A percentile compares a stretch with the other conserved stretches of the same genome.
These are phyloP conservation scores for Bombus turneri DNA, from an alignment of 1,140 invertebrate species.

Conservation along the genomic window DNA sequence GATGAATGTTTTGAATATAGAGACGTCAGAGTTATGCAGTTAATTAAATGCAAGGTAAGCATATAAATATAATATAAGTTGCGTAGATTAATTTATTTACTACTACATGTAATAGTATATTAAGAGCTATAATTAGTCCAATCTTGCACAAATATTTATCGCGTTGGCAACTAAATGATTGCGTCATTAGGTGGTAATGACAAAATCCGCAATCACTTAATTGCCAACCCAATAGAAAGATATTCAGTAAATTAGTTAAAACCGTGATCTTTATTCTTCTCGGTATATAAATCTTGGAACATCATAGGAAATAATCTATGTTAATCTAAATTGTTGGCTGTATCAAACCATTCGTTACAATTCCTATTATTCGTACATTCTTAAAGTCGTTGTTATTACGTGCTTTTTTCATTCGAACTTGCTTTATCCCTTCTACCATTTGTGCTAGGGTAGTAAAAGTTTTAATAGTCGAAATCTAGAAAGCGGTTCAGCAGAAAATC, in stretches of 20 bases:
- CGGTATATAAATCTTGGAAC: too few relatives aligned
- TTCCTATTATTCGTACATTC: not conserved
- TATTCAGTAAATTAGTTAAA: too few relatives aligned
- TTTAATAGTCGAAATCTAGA: not conserved
- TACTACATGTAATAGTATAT: not conserved
- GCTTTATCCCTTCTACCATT: not conserved
- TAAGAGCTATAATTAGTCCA: not conserved
- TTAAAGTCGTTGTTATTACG: not conserved
- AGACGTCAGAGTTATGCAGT: not conserved
- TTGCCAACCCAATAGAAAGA: not conserved
- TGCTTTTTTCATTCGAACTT: not conserved
- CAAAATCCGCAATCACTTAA: too few relatives aligned
- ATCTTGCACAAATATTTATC: not conserved
- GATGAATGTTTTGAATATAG: not conserved
- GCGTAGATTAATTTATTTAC: not conserved
- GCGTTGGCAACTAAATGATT: too few relatives aligned
- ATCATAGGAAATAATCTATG: too few relatives aligned
- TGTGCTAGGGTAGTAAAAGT: not conserved
- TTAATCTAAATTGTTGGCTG: not conserved
- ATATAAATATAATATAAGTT: not conserved
- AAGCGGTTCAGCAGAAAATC: conserved; percentile 11
- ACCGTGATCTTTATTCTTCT: too few relatives aligned
- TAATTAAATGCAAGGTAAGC: not conserved
- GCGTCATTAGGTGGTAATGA: too few relatives aligned
- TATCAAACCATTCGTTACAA: not conserved